A percentile compares a stretch with the other conserved stretches of the same genome.
Conservation (phyloP, 2,888 invertebrate genomes). For the Uropetala carovei region DNA sequence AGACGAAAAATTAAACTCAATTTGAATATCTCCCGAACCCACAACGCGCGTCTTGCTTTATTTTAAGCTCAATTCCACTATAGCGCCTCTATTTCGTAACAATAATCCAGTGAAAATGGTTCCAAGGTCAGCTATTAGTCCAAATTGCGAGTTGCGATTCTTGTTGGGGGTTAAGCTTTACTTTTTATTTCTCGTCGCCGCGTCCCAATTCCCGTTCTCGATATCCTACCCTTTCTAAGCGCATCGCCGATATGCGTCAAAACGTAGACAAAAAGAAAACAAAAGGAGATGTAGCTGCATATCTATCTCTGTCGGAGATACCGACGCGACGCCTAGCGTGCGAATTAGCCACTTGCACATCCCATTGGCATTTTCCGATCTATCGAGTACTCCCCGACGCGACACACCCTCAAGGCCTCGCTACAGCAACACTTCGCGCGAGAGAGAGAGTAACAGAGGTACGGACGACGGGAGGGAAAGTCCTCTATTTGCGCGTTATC, state of each 20-base stretch:
- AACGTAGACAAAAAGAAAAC: neutral
- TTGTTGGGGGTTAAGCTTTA: no score
- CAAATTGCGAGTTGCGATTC: no score
- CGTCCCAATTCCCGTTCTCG: neutral
- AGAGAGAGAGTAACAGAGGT: neutral
- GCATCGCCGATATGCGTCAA: neutral
- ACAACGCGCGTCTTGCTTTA: no score
- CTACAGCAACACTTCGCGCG: neutral
- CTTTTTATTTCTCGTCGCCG: neutral
- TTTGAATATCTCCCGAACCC: no score
- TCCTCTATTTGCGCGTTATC: constrained; percentile 10
- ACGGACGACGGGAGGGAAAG: neutral
- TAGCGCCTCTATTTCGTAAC: no score
- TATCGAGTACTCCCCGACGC: neutral
- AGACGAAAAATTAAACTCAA: no score
- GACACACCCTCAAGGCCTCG: neutral
- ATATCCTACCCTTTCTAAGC: neutral
- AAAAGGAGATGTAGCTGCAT: neutral
- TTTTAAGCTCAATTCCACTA: no score
- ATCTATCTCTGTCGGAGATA: neutral
- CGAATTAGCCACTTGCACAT: neutral
- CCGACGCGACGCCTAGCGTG: neutral
- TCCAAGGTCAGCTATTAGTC: no score
- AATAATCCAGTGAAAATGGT: no score
- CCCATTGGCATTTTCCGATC: neutral